phyloP scores from a whole-genome alignment of 2,888 invertebrate species.

The Thereva nobilitata region DNA sequence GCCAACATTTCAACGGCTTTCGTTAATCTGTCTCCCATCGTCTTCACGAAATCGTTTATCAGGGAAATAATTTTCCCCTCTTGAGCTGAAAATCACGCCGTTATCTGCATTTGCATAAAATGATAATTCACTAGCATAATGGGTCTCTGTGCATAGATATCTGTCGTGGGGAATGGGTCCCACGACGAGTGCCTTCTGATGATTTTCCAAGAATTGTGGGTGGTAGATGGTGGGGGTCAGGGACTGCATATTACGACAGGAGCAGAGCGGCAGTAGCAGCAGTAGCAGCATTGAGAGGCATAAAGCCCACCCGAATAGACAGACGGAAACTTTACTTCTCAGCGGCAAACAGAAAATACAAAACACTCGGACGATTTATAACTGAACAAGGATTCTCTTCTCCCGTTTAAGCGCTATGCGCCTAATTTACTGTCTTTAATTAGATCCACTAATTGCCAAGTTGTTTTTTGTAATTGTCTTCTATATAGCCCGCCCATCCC shows the following conservation, averaged over 20 bases:
- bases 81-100: constrained; percentile 42
- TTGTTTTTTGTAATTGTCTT: constrained; percentile 45
- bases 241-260: constrained; percentile 13
- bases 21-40: constrained; percentile 33
- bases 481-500: constrained; percentile 32
- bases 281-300: background rate
- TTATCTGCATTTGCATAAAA: constrained; percentile 48
- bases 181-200: background rate
- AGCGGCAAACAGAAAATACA: constrained; percentile 39
- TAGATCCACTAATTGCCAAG: constrained; percentile 50
- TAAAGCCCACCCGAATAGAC: constrained; percentile 30
- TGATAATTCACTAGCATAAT: constrained; percentile 46
- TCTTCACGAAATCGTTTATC: constrained; percentile 35
- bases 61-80: constrained; percentile 35
- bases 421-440: constrained; percentile 50
- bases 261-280: background rate
- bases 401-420: constrained; percentile 42
- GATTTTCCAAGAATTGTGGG: constrained; percentile 32
- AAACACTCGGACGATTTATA: constrained; percentile 41
- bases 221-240: background rate
- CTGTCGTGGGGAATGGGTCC: constrained; percentile 5
- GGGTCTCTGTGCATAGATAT: constrained; percentile 40
- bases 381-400: constrained; percentile 36
- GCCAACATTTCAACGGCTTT: constrained; percentile 35
- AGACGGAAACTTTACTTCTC: constrained; percentile 33